phyloP scores from a whole-genome alignment of 2,888 invertebrate species.

The Biston stratarius region DNA sequence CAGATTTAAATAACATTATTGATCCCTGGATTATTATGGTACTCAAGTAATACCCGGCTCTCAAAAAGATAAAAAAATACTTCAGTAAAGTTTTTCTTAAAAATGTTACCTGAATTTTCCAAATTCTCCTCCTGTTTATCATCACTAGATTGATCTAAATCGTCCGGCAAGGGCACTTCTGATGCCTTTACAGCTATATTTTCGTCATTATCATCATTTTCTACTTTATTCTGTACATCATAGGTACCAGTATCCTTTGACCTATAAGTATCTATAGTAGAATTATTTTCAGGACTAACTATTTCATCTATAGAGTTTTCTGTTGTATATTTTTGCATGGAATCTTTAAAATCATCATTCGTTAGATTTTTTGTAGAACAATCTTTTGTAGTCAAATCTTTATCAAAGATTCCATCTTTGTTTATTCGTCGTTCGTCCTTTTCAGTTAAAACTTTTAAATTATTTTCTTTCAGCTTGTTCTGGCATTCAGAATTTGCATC shows the following conservation, averaged over 20 bases:
- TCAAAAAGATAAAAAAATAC: neutral
- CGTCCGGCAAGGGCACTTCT: conserved; percentile 52
- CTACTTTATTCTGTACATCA: conserved; percentile 47
- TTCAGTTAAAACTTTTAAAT: neutral
- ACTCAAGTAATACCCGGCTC: too few relatives aligned
- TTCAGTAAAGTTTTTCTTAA: neutral
- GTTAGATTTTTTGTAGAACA: conserved; percentile 6
- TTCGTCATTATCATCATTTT: conserved; percentile 37
- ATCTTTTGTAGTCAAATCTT: neutral
- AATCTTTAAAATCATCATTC: conserved; percentile 10
- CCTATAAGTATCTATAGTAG: neutral
- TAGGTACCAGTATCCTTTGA: conserved; percentile 24
- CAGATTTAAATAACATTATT: too few relatives aligned
- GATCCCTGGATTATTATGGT: too few relatives aligned
- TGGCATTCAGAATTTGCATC: conserved; percentile 8
- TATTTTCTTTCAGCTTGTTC: conserved; percentile 4
- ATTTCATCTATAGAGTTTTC: neutral
- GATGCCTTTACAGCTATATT: conserved; percentile 49
- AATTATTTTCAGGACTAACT: conserved; percentile 2
- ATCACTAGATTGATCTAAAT: conserved; percentile 58
- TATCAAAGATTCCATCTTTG: neutral
- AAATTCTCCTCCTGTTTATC: conserved; percentile 45
- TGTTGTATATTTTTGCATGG: neutral
- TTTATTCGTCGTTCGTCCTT: neutral
- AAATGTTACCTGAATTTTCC: conserved; percentile 50